These are phyloP conservation scores for Siderastrea radians DNA, from an alignment of 92 coral and sea anemone genomes.

Conservation along the genomic window DNA sequence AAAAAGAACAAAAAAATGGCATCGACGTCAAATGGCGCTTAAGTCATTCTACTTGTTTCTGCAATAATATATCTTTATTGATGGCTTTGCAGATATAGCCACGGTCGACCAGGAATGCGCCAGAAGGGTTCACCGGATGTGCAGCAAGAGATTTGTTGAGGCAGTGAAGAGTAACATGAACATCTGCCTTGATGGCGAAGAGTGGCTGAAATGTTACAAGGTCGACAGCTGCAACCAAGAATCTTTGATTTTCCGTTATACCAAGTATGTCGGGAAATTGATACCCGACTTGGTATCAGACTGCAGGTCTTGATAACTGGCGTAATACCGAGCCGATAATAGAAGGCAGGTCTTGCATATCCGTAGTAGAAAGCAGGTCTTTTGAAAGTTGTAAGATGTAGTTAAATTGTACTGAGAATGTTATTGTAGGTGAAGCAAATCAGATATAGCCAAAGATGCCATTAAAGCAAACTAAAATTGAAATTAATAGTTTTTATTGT, in stretches of 20 bases:
- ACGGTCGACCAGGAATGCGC: constrained; percentile 5
- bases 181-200: constrained; percentile 16
- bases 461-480: too few species aligned
- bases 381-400: too few species aligned
- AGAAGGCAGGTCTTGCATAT: too few species aligned
- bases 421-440: too few species aligned
- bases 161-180: background rate
- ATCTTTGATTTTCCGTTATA: constrained; percentile 14
- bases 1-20: too few species aligned
- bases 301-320: background rate
- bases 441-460: too few species aligned
- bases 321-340: background rate
- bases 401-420: too few species aligned
- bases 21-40: too few species aligned
- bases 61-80: too few species aligned
- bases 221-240: background rate
- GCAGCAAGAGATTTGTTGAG: background rate
- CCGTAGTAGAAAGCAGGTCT: too few species aligned
- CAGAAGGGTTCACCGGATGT: background rate
- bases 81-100: background rate
- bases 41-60: too few species aligned
- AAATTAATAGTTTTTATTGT: too few species aligned
- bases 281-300: background rate
- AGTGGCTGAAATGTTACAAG: constrained; percentile 11
- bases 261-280: background rate